Conservation (phyloP, 2,888 invertebrate species). For the Macrostomum cliftonense region DNA sequence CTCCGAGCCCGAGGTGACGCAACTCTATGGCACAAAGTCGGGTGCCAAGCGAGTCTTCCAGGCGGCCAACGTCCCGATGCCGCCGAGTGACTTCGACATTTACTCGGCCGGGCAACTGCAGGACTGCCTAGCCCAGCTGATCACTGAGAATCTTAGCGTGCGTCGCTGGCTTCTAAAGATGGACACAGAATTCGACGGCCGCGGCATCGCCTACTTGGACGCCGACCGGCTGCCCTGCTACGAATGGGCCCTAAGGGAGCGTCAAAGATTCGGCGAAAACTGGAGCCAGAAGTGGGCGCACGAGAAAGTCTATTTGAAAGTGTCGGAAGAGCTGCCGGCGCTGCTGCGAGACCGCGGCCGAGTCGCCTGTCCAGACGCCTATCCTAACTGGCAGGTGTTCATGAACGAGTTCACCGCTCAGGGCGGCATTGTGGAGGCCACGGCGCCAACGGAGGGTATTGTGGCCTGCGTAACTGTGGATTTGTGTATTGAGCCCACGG, state of each 20-base stretch:
- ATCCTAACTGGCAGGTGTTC: conserved; percentile 27
- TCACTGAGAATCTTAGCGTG: conserved; percentile 32
- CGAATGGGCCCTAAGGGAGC: conserved; percentile 31
- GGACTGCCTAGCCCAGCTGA: conserved; percentile 33
- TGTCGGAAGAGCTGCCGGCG: conserved; percentile 29
- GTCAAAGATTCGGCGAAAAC: conserved; percentile 33
- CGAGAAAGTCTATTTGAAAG: conserved; percentile 33
- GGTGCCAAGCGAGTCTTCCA: conserved; percentile 35
- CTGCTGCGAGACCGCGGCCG: conserved; percentile 21
- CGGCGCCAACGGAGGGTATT: conserved; percentile 31
- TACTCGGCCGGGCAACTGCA: conserved; percentile 35
- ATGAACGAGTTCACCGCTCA: conserved; percentile 22
- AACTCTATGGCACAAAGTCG: conserved; percentile 34
- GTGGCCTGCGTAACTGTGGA: conserved; percentile 32
- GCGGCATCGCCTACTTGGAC: conserved; percentile 34
- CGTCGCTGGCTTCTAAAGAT: conserved; percentile 35
- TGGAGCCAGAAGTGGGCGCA: conserved; percentile 39
- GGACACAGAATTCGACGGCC: conserved; percentile 33
- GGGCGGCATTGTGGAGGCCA: conserved; percentile 38
- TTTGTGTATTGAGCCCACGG: conserved; percentile 33
- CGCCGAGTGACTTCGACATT: conserved; percentile 34
- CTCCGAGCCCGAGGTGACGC: conserved; percentile 32
- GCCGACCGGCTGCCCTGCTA: conserved; percentile 29
- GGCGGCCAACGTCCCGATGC: conserved; percentile 27
- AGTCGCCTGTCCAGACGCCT: conserved; percentile 24